Conservation (phyloP, 2,797 vertebrate species). For the Okamejei kenojei region DNA sequence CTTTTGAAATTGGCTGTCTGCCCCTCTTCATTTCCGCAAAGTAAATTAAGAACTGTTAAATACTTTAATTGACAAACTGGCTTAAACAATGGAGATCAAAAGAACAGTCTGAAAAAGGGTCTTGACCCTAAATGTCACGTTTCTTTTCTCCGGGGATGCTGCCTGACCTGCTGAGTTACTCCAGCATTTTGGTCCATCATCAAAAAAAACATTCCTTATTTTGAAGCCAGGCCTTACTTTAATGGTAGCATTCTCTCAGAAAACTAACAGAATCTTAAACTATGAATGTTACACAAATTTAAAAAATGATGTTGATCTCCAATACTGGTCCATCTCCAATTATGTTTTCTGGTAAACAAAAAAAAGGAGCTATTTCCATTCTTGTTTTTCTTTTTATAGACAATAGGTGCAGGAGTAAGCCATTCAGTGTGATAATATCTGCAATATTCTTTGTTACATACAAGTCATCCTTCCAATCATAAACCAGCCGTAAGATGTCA, state of each 20-base stretch:
- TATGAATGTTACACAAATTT: neutral
- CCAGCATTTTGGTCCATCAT: no score
- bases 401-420: no score
- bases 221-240: neutral
- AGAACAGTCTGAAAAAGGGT: no score
- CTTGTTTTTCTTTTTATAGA: neutral
- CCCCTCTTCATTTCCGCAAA: neutral
- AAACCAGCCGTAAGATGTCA: no score
- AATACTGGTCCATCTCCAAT: neutral
- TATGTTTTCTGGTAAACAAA: neutral
- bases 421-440: no score
- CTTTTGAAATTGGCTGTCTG: neutral
- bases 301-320: neutral
- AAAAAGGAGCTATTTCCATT: neutral
- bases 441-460: no score
- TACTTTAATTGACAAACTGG: neutral
- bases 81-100: neutral
- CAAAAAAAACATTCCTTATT: neutral
- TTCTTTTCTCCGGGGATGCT: no score
- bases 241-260: no score
- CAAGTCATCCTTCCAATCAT: no score
- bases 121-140: no score
- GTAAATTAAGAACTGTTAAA: neutral
- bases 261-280: neutral
- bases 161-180: no score